Percentiles rank a stretch among this genome's conserved stretches.
phyloP scores from a whole-genome alignment of 2,797 vertebrate genomes.

The Coluber constrictor region DNA sequence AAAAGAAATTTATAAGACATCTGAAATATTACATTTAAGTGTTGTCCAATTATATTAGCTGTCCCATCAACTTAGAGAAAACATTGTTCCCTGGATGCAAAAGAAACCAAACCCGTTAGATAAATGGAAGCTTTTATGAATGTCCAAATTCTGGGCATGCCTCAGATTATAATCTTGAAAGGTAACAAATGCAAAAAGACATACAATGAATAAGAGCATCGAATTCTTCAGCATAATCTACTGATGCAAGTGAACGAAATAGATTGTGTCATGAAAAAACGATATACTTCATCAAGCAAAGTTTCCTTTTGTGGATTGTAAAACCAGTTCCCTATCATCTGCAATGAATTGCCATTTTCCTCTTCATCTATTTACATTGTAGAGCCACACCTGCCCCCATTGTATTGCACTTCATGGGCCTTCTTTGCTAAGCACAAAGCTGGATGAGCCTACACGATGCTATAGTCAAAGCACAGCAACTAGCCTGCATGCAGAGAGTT shows the following conservation, averaged over 20 bases:
- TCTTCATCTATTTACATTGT: not conserved
- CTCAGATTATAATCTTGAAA: not conserved
- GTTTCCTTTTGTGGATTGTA: not conserved
- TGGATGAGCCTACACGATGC: not conserved
- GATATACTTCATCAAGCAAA: not conserved
- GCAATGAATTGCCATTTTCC: not conserved
- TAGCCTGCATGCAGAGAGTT: not conserved
- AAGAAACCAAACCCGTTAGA: not conserved
- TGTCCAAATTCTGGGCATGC: not conserved
- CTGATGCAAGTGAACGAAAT: too few relatives aligned
- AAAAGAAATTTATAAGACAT: not conserved
- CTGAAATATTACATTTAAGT: not conserved
- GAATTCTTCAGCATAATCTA: not conserved
- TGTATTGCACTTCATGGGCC: not conserved
- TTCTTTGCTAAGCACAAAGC: not conserved
- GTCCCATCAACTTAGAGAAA: not conserved
- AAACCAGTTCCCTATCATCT: not conserved
- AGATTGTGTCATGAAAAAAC: not conserved
- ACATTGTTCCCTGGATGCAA: not conserved
- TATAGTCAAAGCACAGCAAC: not conserved
- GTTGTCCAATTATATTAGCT: not conserved
- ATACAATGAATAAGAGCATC: not conserved
- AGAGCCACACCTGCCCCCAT: not conserved
- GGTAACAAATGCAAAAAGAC: not conserved
- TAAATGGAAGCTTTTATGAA: not conserved